phyloP scores from a whole-genome alignment of 2,113 vertebrate genomes.

The Bolborhynchus lineola region DNA sequence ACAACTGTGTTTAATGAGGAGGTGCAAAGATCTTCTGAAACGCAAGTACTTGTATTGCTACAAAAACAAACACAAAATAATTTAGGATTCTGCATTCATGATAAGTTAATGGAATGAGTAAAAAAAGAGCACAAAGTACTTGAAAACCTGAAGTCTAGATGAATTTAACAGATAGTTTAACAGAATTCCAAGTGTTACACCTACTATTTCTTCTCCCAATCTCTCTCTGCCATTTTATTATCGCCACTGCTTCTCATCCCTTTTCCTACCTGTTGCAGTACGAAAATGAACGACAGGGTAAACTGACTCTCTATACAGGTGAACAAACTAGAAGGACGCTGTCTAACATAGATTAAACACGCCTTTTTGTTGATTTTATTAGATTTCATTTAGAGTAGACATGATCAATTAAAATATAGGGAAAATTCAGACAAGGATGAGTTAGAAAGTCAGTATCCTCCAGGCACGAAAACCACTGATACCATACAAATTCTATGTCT shows the following conservation, averaged over 20 bases:
- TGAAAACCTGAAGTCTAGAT: neutral
- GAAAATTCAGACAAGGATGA: neutral
- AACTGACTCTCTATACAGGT: neutral
- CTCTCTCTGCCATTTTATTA: neutral
- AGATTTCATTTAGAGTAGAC: neutral
- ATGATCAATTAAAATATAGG: neutral
- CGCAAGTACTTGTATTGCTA: slow-evolving; percentile 94
- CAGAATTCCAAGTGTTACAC: neutral
- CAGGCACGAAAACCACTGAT: neutral
- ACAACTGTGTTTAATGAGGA: slow-evolving; percentile 86
- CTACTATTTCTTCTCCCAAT: neutral
- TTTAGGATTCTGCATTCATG: neutral
- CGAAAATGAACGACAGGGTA: neutral
- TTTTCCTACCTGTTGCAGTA: neutral
- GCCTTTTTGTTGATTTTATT: no score
- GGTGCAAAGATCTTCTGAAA: slow-evolving; percentile 84
- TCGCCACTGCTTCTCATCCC: neutral
- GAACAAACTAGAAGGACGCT: neutral
- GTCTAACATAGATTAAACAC: neutral
- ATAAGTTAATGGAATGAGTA: neutral
- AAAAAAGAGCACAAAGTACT: neutral
- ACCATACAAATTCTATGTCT: neutral
- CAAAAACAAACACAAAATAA: slow-evolving; percentile 5
- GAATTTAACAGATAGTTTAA: neutral
- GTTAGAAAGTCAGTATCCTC: neutral